Conservation (phyloP, 2,797 vertebrate species). For the Rhincodon typus region DNA sequence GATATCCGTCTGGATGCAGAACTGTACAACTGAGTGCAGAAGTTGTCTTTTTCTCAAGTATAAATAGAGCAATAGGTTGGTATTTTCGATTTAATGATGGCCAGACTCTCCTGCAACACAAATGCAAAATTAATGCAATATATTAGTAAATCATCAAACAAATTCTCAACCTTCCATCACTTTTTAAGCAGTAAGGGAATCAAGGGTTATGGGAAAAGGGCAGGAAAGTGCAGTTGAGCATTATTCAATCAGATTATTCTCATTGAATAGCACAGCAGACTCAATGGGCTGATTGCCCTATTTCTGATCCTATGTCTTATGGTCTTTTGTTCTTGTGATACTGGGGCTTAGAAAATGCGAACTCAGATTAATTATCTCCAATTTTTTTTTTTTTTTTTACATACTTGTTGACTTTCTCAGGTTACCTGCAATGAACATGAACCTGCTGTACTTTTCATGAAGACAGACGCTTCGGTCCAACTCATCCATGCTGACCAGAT, state of each 20-base stretch:
- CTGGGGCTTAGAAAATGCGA: too few relatives aligned
- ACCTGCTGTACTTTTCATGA: too few relatives aligned
- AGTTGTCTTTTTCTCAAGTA: conserved; percentile 48
- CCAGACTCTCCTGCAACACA: conserved; percentile 52
- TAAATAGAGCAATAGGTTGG: conserved; percentile 63
- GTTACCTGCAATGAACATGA: not conserved
- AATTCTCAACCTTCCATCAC: not conserved
- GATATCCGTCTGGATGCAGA: not conserved
- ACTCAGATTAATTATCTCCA: not conserved
- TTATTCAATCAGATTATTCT: too few relatives aligned
- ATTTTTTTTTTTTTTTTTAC: not conserved
- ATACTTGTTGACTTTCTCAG: not conserved
- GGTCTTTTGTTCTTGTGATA: too few relatives aligned
- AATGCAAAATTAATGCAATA: not conserved
- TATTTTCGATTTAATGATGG: conserved; percentile 68
- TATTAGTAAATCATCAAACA: not conserved
- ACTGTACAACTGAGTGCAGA: not conserved
- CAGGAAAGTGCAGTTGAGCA: too few relatives aligned
- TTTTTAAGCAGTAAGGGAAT: too few relatives aligned
- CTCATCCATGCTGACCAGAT: too few relatives aligned
- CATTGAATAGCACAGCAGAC: too few relatives aligned
- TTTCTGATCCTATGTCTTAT: too few relatives aligned
- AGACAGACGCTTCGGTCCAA: too few relatives aligned
- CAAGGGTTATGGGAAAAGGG: too few relatives aligned
- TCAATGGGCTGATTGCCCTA: too few relatives aligned